A percentile compares a stretch with the other conserved stretches of the same genome.
These are phyloP conservation scores for Lathamus discolor DNA, from an alignment of 2,113 vertebrate genomes.

Conservation along the genomic window DNA sequence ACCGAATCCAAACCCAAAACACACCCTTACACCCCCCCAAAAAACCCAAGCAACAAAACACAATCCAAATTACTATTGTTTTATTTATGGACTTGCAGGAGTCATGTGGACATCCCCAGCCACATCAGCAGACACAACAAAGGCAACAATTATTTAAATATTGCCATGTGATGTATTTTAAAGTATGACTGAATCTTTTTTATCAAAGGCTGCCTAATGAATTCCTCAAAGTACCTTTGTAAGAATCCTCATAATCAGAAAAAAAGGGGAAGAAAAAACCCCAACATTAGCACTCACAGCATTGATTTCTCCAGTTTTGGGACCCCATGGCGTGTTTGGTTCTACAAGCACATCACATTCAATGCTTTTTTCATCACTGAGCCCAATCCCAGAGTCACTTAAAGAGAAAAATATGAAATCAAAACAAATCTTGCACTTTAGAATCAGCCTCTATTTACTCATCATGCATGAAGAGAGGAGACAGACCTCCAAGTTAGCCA, in stretches of 20 bases:
- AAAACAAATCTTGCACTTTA: not conserved
- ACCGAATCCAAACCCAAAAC: not conserved
- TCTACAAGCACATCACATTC: constrained; percentile 86
- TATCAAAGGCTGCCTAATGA: not conserved
- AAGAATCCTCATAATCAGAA: not conserved
- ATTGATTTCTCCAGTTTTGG: constrained; percentile 82
- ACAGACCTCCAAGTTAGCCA: not conserved
- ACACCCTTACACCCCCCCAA: not conserved
- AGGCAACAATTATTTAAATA: not conserved
- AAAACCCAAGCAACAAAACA: not conserved
- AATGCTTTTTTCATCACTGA: constrained; percentile 75
- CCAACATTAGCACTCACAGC: constrained; percentile 78
- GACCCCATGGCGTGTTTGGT: constrained; percentile 77
- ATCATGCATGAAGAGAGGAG: not conserved
- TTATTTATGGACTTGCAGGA: not conserved
- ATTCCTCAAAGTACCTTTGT: not conserved
- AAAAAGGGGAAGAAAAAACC: not conserved
- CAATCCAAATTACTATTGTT: not conserved
- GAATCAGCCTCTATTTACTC: not conserved
- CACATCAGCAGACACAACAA: not conserved
- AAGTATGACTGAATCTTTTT: not conserved
- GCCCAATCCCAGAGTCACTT: constrained; percentile 73
- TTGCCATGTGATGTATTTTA: not conserved
- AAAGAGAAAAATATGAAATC: not conserved
- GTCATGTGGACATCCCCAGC: not conserved